phyloP scores from a whole-genome alignment of 2,113 vertebrate species.

The Chrysemys picta region DNA sequence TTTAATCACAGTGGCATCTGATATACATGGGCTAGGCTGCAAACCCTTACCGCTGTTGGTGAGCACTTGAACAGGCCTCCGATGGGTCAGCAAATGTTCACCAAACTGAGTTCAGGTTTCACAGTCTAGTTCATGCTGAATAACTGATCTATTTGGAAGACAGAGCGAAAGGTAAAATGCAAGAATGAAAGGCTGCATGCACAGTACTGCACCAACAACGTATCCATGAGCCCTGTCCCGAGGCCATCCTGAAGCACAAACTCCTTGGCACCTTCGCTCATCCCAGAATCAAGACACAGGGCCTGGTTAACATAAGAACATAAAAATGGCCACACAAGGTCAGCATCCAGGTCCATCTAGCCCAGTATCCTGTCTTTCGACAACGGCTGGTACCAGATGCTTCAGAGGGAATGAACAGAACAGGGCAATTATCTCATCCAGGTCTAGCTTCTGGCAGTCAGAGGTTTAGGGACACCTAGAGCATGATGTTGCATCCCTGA shows the following conservation, averaged over 20 bases:
- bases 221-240: neutral
- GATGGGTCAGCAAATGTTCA: neutral
- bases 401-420: neutral
- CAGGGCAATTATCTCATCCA: neutral
- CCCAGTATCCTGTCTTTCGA: neutral
- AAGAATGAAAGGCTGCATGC: accelerated
- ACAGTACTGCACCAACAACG: accelerated
- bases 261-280: neutral
- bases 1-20: neutral
- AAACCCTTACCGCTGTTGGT: neutral
- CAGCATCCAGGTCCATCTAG: neutral
- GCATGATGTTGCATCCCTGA: neutral
- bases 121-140: neutral
- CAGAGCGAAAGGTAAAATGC: neutral
- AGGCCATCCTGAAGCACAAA: neutral
- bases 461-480: neutral
- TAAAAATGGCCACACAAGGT: neutral
- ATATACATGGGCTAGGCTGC: neutral
- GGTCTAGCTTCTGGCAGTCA: neutral
- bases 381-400: too few species aligned
- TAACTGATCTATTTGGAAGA: neutral
- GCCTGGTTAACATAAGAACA: neutral
- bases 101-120: neutral
- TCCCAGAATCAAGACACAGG: neutral
- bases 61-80: accelerated